Evolutionary conservation across 2,888 invertebrate genomes (phyloP).

Genomic region (Apeira syringaria): DNA sequence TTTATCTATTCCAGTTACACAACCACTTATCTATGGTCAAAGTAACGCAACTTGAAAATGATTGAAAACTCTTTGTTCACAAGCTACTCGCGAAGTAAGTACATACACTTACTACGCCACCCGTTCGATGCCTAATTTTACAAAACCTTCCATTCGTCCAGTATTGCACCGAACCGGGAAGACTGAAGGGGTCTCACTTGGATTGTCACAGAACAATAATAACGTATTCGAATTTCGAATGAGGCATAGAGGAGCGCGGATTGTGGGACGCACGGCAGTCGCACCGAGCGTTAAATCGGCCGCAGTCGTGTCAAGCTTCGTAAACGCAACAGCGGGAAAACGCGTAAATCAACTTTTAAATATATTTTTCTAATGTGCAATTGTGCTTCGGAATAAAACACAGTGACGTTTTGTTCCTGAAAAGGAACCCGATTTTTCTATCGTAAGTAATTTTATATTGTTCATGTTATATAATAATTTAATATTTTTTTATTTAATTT

Average conservation of each 20-base stretch:
- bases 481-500: too few relatives aligned
- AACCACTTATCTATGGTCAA: not conserved
- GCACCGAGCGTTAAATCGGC: constrained; percentile 55
- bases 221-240: constrained; percentile 53
- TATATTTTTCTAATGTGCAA: constrained; percentile 33
- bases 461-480: too few relatives aligned
- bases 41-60: constrained; percentile 38
- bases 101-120: constrained; percentile 29
- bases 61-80: constrained; percentile 58
- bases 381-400: constrained; percentile 29
- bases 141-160: constrained; percentile 41
- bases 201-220: constrained; percentile 40
- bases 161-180: constrained; percentile 24
- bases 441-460: too few relatives aligned
- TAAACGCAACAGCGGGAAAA: constrained; percentile 41
- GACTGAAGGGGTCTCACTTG: constrained; percentile 41
- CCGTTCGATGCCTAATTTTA: constrained; percentile 48
- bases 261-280: constrained; percentile 54
- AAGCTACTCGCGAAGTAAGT: constrained; percentile 48
- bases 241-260: constrained; percentile 65
- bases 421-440: constrained; percentile 17
- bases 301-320: constrained; percentile 55
- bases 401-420: constrained; percentile 33
- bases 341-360: constrained; percentile 7
- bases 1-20: too few relatives aligned